phyloP scores from a whole-genome alignment of 2,113 vertebrate species.

The Shinisaurus crocodilurus region DNA sequence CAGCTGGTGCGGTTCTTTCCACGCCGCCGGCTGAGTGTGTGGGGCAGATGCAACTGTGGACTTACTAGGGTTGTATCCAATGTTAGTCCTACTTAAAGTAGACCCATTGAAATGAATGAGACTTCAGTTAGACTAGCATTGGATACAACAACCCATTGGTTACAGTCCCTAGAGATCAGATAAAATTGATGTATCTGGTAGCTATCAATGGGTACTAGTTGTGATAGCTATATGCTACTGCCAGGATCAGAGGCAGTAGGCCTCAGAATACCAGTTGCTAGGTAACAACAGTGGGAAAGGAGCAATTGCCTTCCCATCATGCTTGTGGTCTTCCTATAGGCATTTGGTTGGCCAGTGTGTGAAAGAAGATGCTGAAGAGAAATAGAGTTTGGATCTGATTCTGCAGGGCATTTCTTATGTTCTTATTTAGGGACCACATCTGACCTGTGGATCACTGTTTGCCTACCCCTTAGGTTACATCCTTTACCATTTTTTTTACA shows the following conservation, averaged over 20 bases:
- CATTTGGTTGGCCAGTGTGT: background rate
- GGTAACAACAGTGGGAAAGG: background rate
- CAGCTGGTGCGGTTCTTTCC: no score
- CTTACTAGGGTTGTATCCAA: no score
- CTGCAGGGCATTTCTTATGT: background rate
- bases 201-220: background rate
- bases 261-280: background rate
- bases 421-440: background rate
- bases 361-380: background rate
- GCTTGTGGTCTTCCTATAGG: background rate
- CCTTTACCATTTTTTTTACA: background rate
- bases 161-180: background rate
- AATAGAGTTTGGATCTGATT: background rate
- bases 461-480: background rate
- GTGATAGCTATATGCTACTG: background rate
- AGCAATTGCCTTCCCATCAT: background rate
- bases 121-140: no score
- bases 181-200: background rate
- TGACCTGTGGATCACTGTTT: background rate
- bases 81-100: no score
- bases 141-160: no score
- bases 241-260: background rate
- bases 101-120: no score
- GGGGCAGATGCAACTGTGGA: no score
- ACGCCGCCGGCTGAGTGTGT: no score